Evolutionary conservation across 2,113 vertebrate genomes (phyloP).

Genomic region (Centropus unirufus): DNA sequence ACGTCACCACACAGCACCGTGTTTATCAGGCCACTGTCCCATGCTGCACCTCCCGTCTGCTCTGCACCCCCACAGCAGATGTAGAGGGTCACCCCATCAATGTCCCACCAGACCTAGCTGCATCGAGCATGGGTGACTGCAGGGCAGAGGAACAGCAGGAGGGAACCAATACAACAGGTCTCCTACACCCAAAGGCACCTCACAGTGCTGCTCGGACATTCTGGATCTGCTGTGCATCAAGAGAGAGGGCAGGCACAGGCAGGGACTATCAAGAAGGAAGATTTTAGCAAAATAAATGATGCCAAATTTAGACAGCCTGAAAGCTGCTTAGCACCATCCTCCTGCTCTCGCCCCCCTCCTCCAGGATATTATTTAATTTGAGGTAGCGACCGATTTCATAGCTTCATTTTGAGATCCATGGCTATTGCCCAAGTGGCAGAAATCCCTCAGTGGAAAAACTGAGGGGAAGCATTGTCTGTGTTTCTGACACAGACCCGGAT

Average conservation of each 20-base stretch:
- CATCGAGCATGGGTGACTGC: accelerated
- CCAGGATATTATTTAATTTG: background rate
- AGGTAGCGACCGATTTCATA: background rate
- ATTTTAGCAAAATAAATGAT: background rate
- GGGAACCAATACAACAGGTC: background rate
- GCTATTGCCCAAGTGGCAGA: background rate
- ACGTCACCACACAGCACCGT: background rate
- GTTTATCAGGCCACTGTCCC: background rate
- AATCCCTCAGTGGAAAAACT: background rate
- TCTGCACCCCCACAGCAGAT: accelerated
- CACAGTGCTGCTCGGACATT: background rate
- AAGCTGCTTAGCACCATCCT: background rate
- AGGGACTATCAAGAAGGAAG: background rate
- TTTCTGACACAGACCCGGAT: accelerated
- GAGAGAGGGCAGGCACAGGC: background rate
- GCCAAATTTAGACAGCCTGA: background rate
- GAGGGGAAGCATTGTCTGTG: background rate
- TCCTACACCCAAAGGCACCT: background rate
- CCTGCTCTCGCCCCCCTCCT: background rate
- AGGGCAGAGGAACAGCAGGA: background rate
- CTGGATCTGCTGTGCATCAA: background rate
- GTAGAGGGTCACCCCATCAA: background rate
- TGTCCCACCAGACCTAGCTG: accelerated
- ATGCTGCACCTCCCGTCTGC: background rate
- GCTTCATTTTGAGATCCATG: background rate